Conservation (phyloP, 1,140 invertebrate species). For the Mylabris phalerata region DNA sequence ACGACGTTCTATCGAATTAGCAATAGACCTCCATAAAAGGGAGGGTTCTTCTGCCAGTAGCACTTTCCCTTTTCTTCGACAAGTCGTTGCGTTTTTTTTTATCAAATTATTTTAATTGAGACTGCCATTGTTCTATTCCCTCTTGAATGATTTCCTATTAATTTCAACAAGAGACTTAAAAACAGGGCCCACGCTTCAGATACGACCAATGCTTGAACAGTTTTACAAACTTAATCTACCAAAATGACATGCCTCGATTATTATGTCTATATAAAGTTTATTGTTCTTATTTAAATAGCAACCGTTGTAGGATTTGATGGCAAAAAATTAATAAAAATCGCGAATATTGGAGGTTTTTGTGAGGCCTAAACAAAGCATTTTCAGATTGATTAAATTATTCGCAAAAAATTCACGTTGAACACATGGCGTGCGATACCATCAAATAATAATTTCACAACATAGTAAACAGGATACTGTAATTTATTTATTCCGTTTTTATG, state of each 20-base stretch:
- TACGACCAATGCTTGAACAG: not conserved
- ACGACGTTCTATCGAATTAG: constrained; percentile 14
- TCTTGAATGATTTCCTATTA: constrained; percentile 10
- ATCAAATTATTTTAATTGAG: constrained; percentile 18
- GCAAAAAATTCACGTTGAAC: constrained; percentile 3
- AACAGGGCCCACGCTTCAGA: constrained; percentile 5
- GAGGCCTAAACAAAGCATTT: not conserved
- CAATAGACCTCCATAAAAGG: not conserved
- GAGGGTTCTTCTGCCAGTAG: not conserved
- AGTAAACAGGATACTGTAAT: constrained; percentile 9
- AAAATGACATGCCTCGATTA: constrained; percentile 6
- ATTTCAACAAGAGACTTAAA: constrained; percentile 5
- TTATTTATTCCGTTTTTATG: not conserved
- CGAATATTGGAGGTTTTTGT: not conserved
- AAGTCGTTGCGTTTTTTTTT: constrained; percentile 10
- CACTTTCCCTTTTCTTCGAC: not conserved
- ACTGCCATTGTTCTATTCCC: constrained; percentile 13
- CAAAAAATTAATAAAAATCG: not conserved
- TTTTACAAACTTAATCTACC: constrained; percentile 11
- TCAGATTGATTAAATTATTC: not conserved
- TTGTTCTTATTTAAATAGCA: no score
- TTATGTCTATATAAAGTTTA: not conserved
- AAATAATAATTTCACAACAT: constrained; percentile 5
- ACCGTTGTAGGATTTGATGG: no score
- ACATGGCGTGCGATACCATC: constrained; percentile 11